Evolutionary conservation across 2,113 vertebrate genomes (phyloP), one percentile per base, ranked within the genome.

Genomic region (Turnix velox): DNA sequence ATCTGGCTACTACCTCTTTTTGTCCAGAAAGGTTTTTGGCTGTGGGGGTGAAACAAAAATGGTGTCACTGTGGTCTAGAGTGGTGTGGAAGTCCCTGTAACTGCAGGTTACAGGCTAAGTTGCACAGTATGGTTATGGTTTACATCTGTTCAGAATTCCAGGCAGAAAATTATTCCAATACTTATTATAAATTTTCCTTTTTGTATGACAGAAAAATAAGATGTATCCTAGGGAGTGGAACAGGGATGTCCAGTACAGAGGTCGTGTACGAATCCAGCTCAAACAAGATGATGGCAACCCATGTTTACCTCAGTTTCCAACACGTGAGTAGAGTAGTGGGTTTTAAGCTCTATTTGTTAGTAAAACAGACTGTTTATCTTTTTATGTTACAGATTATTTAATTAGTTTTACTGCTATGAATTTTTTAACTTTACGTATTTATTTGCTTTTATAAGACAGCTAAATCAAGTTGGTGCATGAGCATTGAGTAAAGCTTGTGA

Each of bases 171-270:
- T 35, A n/a, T 54, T 71, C 33, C 20, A 18, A 18, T 65, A 31
- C 24, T 69, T 59, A 9, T 13, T 30, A 10, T 33, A 68, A 22
- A 9, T 77, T 77, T 75, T 10, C 81, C 6, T 8, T 92, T 78
- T 63, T 67, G 37, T 59, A 14, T 94, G 18, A 77, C 94, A 97
- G 93, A 97, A 98, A 97, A 99, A 99, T 95, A 99, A 99, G 95
- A 98, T 99, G 98, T 99, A 99, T 92, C 98, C 99, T 52, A 97
- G 99, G 66, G 99, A 99, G 90, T 99, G 98, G 99, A 99, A 99
- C 97, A 96, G 99, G 91, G 99, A 99, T 12, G 88, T 97, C 27
- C 99, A 99, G 86, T 99, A 99, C 95, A 98, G 98, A 96, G 99
- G 99, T 4, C 97, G 99, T 91, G 98, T 99, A 72, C 96, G 99